Evolutionary conservation across 2,797 vertebrate species (phyloP), one percentile per base, ranked within the genome.

Genomic region (Anas bernieri): DNA sequence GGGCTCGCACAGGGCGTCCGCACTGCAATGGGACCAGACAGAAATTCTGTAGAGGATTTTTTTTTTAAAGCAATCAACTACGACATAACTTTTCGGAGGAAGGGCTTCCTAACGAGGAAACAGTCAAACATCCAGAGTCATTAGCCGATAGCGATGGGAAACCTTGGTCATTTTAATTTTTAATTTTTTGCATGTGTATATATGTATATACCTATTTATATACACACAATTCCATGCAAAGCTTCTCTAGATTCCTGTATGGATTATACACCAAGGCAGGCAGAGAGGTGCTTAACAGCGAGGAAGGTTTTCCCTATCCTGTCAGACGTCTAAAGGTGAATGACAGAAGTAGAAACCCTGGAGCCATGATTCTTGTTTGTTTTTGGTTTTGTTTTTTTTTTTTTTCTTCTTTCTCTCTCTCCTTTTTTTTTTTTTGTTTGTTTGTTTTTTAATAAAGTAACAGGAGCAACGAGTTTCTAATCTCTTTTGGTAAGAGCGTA

Each of bases 391-490:
- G 68, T 26, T 39, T 78, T 62, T 66, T 35, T 56, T 78, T 62
- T 18, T 2, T 28, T 17, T 43, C 41, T 43, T 43, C 17, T 43
- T 8, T 43, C 41, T 43, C 43, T 43, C 43, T 43, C 43, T 43
- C 8, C 4, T 9, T 9, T 12, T 5, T 30, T 5, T 4, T 10
- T 2, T 18, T 10, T 3, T 4, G 1, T 15, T 30, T 11, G 8
- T 30, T 30, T 48, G 48, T 58, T 66, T 43, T 67, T 28, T 0
- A 35, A 7, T 46, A 64, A 59, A 7, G 13, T 55, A 83, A 26
- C 39, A 78, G 30, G 37, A 92, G 20, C 14, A 18, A 50, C 18
- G 8, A 67, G 48, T 63, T 89, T 83, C 59, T 86, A 68, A 58
- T 73, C 64, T 37, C 61, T 35, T 9, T 26, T 61, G 43, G 66